These are phyloP conservation scores for Meteorus cinctellus DNA, from an alignment of 2,888 invertebrate species.

Conservation along the genomic window DNA sequence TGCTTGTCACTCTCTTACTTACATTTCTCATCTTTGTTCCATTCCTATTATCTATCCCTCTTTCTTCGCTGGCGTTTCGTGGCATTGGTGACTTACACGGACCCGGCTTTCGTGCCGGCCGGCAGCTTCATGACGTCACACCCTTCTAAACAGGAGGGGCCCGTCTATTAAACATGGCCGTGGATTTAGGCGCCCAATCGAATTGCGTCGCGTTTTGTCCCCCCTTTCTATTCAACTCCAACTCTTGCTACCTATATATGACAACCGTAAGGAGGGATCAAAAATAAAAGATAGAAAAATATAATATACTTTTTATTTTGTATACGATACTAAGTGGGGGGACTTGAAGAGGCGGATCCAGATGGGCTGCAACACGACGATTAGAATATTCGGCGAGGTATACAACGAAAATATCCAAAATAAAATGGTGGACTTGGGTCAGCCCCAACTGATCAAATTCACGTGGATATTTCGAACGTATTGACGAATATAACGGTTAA, in stretches of 20 bases:
- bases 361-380: constrained; percentile 32
- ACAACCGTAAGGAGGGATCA: not conserved
- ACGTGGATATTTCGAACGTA: not conserved
- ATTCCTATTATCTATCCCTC: constrained; percentile 37
- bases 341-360: not conserved
- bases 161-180: constrained; percentile 71
- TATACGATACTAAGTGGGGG: not conserved
- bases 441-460: not conserved
- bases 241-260: not conserved
- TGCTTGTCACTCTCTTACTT: not conserved
- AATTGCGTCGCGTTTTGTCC: constrained; percentile 44
- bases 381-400: constrained; percentile 46
- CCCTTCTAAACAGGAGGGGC: constrained; percentile 74
- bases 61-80: constrained; percentile 44
- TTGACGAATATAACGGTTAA: no score
- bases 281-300: not conserved
- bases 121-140: constrained; percentile 67
- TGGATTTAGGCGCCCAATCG: constrained; percentile 71
- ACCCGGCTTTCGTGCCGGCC: constrained; percentile 56
- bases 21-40: constrained; percentile 50
- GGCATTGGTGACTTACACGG: constrained; percentile 54
- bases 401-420: not conserved
- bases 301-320: not conserved
- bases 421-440: not conserved
- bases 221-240: constrained; percentile 42